Evolutionary conservation across 2,113 vertebrate genomes (phyloP), one percentile per base, ranked within the genome.

Genomic region (Corythaeola cristata): DNA sequence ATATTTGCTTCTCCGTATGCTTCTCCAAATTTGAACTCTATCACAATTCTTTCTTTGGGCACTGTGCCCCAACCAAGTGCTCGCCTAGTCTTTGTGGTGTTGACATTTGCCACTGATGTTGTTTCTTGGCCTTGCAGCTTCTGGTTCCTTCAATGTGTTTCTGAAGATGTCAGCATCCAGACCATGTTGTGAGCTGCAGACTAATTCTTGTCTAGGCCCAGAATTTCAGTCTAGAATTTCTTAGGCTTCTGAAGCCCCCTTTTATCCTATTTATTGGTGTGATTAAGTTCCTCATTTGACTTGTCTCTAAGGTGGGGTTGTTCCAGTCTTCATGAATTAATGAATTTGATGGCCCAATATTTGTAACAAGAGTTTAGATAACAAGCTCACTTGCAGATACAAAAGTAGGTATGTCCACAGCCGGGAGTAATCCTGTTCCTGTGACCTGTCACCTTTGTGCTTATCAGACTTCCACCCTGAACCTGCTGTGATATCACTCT

Each of bases 161-260:
- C 39, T 50, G 39, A 69, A 50, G 12, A 21, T 81, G 45, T 41
- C 44, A 77, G 74, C 59, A 52, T 41, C 12, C 22, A 41, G 45
- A 44, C 19, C 0, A 3, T 0, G 0, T 15, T 67, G 32, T 63
- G 58, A 73, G 21, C 82, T 53, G 28, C 47, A n/a, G 26, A 39
- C 55, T 52, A 26, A 26, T 74, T 78, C 30, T 73, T 53, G 15
- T 60, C 17, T 47, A 30, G 32, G n/a, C n/a, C 32, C 23, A 62
- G 28, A 75, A 50, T 52, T 93, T 87, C 68, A 30, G 5, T 32
- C 30, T 67, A 10, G 35, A 85, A 30, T 74, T 84, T 77, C 23
- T 9, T 20, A 45, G 39, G 20, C 50, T 83, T 62, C 37, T 87
- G 67, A 84, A 90, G 17, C 33, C 20, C 4, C 33, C 21, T 53